Percentiles rank a stretch among this genome's conserved stretches.
phyloP scores from a whole-genome alignment of 2,113 vertebrate genomes.

The Anas platyrhynchos region DNA sequence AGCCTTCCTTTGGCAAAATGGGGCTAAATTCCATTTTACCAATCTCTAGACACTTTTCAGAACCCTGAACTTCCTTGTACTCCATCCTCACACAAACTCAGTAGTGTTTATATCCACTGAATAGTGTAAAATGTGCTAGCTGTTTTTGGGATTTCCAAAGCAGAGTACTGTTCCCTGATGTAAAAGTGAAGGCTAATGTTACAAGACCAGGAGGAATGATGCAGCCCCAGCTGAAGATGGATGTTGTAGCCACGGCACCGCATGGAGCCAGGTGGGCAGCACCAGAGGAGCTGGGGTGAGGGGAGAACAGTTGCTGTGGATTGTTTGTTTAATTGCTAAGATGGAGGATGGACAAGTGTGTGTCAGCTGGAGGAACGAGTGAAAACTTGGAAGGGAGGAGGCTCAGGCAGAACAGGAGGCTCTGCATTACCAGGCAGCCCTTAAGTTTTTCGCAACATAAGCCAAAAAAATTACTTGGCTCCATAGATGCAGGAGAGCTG shows the following conservation, averaged over 20 bases:
- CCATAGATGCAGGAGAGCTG: not conserved
- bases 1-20: not conserved
- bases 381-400: not conserved
- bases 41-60: not conserved
- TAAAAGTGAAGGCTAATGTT: not conserved
- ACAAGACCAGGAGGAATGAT: not conserved
- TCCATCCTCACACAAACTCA: not conserved
- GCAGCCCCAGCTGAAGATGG: not conserved
- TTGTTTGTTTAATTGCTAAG: not conserved
- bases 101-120: not conserved
- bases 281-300: not conserved
- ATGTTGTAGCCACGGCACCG: not conserved
- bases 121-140: not conserved
- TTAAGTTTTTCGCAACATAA: not conserved
- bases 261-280: not conserved
- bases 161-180: not conserved
- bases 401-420: not conserved
- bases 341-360: not conserved
- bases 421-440: not conserved
- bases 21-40: not conserved
- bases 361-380: not conserved
- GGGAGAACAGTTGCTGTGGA: not conserved
- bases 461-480: not conserved
- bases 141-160: not conserved
- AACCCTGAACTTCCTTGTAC: not conserved